Evolutionary conservation across 1,140 invertebrate genomes (phyloP), one percentile per base, ranked within the genome.

Genomic region (Riptortus pedestris): DNA sequence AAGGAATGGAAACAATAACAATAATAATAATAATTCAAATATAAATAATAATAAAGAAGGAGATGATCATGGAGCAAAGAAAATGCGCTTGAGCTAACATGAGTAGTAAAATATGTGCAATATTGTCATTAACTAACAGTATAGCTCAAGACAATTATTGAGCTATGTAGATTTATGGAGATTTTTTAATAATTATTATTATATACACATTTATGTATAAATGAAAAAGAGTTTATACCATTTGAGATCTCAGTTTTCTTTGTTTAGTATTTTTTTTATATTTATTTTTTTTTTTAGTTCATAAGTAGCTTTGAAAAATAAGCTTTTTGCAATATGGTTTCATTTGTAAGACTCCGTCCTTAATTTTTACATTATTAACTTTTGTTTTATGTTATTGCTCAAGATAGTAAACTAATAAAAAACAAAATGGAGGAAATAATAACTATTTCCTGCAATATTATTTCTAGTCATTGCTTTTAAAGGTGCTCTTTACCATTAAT

Each of bases 321-420:
- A 55, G 18, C 22, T 47, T 20, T 24, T 55, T 55, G 20, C 20
- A 55, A 24, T 55, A 55, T 24, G 22, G 20, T 55, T 55, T 55
- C n/a, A 55, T 55, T 20, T 55, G 18, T 26, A 55, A 16, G 24
- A 55, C 51, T 55, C 51, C 51, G 51, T 55, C 51, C 51, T 55
- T 55, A 7, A 38, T 14, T 38, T 38, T 38, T 38, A 7, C 14
- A 7, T 5, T 7, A 24, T 55, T 55, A 55, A 55, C 26, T 55
- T 38, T n/a, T n/a, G n/a, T n/a, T 55, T 55, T 55, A 55, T 24
- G 51, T 55, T 55, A 38, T 55, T 55, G 51, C 51, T 55, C 51
- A 55, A 55, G 31, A 5, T 55, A 55, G 45, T 47, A 47, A 47
- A 47, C 18, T 20, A 20, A 47, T 47, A 18, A 47, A 45, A n/a